Evolutionary conservation across 92 coral and sea anemone genomes (phyloP).

Genomic region (Pocillopora grandis): DNA sequence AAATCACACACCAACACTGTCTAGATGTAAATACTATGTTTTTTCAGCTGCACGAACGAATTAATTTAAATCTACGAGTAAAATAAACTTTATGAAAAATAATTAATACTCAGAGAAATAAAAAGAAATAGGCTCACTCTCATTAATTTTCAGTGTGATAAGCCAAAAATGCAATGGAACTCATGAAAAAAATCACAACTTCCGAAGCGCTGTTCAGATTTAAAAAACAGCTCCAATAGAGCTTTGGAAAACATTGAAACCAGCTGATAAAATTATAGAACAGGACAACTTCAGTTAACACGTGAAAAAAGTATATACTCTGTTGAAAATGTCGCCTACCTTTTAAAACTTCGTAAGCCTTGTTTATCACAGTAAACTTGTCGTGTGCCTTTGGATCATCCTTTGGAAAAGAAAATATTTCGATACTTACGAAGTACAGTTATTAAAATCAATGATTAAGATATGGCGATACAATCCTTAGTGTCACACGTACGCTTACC

Average conservation of each 20-base stretch:
- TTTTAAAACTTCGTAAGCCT: conserved; percentile 96
- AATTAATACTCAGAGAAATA: not conserved
- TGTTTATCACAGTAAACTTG: conserved; percentile 76
- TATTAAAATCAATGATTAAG: not conserved
- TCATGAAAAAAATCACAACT: too few species aligned
- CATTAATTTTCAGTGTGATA: not conserved
- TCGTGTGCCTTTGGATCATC: conserved; percentile 96
- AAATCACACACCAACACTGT: not conserved
- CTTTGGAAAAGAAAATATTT: conserved; percentile 31
- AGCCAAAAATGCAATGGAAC: not conserved
- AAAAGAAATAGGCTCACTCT: not conserved
- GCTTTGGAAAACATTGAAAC: too few species aligned
- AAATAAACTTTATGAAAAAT: not conserved
- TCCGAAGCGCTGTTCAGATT: too few species aligned
- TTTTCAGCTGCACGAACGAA: not conserved
- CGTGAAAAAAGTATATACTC: not conserved
- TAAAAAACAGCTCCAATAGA: too few species aligned
- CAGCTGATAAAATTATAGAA: not conserved
- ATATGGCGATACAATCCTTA: not conserved
- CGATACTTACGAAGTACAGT: not conserved
- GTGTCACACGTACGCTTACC: conserved; percentile 34
- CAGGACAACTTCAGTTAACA: not conserved
- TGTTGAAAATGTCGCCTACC: conserved; percentile 42
- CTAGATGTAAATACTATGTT: not conserved
- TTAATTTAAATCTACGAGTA: not conserved